Conservation (phyloP, 2,113 vertebrate genomes). For the Callipepla californica region DNA sequence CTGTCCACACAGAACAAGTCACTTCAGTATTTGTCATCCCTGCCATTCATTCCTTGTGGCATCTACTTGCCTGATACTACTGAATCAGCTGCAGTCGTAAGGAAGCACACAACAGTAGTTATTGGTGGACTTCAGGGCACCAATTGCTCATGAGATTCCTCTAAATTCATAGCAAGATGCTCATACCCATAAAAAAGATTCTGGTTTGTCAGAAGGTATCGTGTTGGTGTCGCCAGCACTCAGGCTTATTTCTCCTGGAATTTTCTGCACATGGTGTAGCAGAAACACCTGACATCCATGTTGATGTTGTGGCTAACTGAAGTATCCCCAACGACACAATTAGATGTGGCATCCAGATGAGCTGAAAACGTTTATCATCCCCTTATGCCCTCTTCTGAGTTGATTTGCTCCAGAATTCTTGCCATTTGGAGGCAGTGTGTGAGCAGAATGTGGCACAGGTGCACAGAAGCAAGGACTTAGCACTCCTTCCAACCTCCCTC, state of each 20-base stretch:
- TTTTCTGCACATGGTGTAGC: background rate
- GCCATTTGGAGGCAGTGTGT: background rate
- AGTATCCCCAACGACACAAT: background rate
- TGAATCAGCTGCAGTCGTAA: background rate
- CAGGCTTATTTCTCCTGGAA: background rate
- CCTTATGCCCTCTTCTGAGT: fast-evolving
- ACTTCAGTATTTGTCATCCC: background rate
- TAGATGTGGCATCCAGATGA: background rate
- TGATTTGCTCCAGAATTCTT: background rate
- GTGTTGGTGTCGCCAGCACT: background rate
- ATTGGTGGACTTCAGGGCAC: background rate
- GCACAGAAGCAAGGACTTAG: background rate
- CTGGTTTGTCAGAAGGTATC: background rate
- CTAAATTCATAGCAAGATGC: background rate
- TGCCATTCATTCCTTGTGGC: background rate
- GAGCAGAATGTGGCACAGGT: background rate
- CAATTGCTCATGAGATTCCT: background rate
- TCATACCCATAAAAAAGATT: background rate
- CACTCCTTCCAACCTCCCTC: background rate
- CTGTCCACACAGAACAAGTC: background rate
- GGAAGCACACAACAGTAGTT: background rate
- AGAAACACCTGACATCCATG: background rate
- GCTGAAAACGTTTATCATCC: background rate
- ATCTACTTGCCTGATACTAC: background rate
- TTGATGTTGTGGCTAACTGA: background rate